These are phyloP conservation scores for Stictonetta naevosa DNA, from an alignment of 2,113 vertebrate species.

Conservation along the genomic window DNA sequence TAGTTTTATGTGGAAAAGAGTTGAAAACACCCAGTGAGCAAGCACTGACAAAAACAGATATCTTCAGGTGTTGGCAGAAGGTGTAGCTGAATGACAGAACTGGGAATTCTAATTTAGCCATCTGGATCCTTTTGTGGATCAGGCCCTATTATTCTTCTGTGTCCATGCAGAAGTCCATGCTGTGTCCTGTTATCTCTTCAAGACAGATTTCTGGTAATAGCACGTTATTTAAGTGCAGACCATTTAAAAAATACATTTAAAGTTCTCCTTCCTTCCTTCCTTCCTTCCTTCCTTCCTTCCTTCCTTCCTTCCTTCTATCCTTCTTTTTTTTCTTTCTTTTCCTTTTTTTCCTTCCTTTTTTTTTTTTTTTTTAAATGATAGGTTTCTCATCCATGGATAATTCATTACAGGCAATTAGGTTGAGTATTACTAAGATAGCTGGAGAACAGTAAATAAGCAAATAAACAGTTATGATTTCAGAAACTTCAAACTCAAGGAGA, in stretches of 20 bases:
- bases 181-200: not conserved
- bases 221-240: not conserved
- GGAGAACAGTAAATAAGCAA: not conserved
- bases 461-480: not conserved
- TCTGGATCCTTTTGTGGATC: not conserved
- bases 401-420: not conserved
- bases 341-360: too few relatives aligned
- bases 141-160: not conserved
- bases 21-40: not conserved
- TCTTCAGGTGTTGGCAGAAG: not conserved
- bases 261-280: not conserved
- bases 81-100: fast-evolving
- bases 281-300: too few relatives aligned
- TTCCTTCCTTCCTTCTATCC: too few relatives aligned
- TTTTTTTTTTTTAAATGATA: not conserved
- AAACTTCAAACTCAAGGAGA: not conserved
- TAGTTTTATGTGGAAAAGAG: not conserved
- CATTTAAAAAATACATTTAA: not conserved
- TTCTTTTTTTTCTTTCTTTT: too few relatives aligned
- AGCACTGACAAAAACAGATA: not conserved
- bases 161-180: not conserved
- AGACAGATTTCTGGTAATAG: not conserved
- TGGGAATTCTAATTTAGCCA: not conserved
- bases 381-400: not conserved
- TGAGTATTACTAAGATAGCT: not conserved